phyloP scores from a whole-genome alignment of 1,140 invertebrate genomes.

The Cydia splendana region DNA sequence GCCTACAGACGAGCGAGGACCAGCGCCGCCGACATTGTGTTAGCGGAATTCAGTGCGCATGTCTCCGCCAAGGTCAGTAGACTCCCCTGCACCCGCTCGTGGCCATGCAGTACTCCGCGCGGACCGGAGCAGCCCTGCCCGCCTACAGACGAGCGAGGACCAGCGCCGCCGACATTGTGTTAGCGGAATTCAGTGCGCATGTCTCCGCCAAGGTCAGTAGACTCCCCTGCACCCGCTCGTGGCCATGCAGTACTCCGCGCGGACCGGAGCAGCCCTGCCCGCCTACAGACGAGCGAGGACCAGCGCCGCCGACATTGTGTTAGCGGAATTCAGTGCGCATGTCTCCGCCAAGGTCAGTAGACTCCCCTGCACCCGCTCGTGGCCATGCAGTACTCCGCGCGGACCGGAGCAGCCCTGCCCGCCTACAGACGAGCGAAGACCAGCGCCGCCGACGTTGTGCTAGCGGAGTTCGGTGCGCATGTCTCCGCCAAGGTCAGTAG shows the following conservation, averaged over 20 bases:
- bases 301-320: slow-evolving; percentile 55
- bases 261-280: slow-evolving; percentile 51
- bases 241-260: slow-evolving; percentile 79
- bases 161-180: slow-evolving; percentile 55
- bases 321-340: slow-evolving; percentile 47
- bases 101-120: slow-evolving; percentile 79
- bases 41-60: slow-evolving; percentile 47
- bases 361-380: slow-evolving; percentile 41
- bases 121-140: slow-evolving; percentile 51
- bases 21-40: slow-evolving; percentile 55
- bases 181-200: slow-evolving; percentile 47
- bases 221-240: slow-evolving; percentile 85
- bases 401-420: slow-evolving; percentile 52
- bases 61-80: slow-evolving; percentile 48
- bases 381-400: slow-evolving; percentile 79
- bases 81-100: slow-evolving; percentile 85
- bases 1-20: slow-evolving; percentile 41
- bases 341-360: too few relatives aligned
- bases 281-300: slow-evolving; percentile 41
- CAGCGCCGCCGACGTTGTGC: slow-evolving; percentile 54
- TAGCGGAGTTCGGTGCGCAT: slow-evolving; percentile 52
- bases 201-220: slow-evolving; percentile 48
- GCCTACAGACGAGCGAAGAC: slow-evolving; percentile 41
- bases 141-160: slow-evolving; percentile 41
- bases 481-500: slow-evolving; percentile 48